A percentile compares a stretch with the other conserved stretches of the same genome.
Evolutionary conservation across 2,888 invertebrate genomes (phyloP).

Genomic region (Drosophila emarginata): DNA sequence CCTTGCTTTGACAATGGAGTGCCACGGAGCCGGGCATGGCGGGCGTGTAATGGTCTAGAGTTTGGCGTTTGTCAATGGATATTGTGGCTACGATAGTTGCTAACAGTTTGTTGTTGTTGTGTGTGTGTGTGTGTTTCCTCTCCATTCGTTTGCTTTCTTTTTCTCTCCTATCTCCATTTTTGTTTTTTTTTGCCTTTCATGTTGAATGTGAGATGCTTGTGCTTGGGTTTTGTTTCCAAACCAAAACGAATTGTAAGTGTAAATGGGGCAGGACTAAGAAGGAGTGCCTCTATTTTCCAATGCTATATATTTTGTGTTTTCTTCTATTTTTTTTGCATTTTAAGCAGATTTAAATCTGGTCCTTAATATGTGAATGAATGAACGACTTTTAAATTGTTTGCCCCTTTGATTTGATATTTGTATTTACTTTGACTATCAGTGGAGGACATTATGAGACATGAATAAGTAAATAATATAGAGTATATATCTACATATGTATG

Average conservation of each 20-base stretch:
- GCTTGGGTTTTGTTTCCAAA: conserved; percentile 8
- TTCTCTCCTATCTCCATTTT: neutral
- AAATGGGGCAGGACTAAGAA: neutral
- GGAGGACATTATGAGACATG: neutral
- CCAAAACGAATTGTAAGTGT: conserved; percentile 1
- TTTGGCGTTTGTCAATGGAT: conserved; percentile 48
- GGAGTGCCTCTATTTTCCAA: neutral
- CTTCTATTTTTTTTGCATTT: neutral
- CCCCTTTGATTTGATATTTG: neutral
- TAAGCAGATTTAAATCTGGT: neutral
- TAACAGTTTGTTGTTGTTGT: neutral
- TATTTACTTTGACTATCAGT: neutral
- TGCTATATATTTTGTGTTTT: neutral
- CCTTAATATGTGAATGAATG: neutral
- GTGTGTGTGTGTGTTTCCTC: neutral
- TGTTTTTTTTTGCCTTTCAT: neutral
- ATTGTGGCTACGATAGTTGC: conserved; percentile 20
- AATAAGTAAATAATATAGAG: too few relatives aligned
- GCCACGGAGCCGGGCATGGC: conserved; percentile 33
- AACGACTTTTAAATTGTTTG: neutral
- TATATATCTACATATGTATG: too few relatives aligned
- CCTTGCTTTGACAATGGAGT: conserved; percentile 21
- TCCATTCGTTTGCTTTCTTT: neutral
- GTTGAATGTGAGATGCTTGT: conserved; percentile 9
- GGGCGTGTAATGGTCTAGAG: conserved; percentile 39